These are phyloP conservation scores for Solea senegalensis DNA, from an alignment of 2,113 vertebrate genomes.

Conservation along the genomic window DNA sequence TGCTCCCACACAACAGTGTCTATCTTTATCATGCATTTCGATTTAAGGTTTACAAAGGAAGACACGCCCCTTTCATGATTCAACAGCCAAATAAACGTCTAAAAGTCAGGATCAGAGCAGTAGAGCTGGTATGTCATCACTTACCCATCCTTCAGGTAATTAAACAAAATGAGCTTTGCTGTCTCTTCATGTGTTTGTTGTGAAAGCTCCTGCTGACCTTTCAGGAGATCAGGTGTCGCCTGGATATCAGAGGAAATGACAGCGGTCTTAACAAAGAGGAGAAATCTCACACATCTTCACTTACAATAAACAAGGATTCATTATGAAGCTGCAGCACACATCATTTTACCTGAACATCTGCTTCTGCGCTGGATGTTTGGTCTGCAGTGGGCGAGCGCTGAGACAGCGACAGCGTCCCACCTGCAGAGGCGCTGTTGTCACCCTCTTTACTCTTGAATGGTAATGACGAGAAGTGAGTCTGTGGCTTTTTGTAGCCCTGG, in stretches of 20 bases:
- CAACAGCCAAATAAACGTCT: not conserved
- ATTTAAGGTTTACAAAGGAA: conserved; percentile 1
- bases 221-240: conserved; percentile 95
- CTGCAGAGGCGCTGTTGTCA: conserved; percentile 41
- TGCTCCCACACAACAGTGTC: conserved; percentile 38
- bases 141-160: conserved; percentile 97
- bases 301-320: not conserved
- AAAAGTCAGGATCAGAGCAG: not conserved
- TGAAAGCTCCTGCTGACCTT: conserved; percentile 92
- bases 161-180: conserved; percentile 96
- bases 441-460: conserved; percentile 59
- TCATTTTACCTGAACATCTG: conserved; percentile 74
- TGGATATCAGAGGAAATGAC: conserved; percentile 68
- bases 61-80: not conserved
- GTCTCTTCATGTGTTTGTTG: conserved; percentile 96
- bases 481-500: conserved; percentile 62
- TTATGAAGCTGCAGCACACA: not conserved
- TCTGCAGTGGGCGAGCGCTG: conserved; percentile 29
- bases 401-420: conserved; percentile 52
- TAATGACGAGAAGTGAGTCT: conserved; percentile 66
- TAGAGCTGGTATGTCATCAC: conserved; percentile 62
- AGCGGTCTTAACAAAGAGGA: conserved; percentile 12
- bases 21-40: conserved; percentile 9
- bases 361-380: conserved; percentile 57
- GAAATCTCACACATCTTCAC: not conserved